A percentile compares a stretch with the other conserved stretches of the same genome.
Evolutionary conservation across 2,888 invertebrate species (phyloP).

Genomic region (Cheilosia soror): DNA sequence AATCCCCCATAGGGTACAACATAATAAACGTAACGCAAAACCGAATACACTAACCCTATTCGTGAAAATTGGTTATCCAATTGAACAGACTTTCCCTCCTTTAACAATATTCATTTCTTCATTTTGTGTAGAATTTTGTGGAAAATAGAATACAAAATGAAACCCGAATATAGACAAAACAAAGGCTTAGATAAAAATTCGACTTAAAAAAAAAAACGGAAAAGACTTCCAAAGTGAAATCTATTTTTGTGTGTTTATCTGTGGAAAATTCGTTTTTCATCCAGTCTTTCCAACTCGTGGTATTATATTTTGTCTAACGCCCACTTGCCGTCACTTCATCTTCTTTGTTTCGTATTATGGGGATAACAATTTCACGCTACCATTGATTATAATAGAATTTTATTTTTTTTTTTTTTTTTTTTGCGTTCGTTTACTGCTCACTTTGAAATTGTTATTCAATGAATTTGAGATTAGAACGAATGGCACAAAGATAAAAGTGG

Average conservation of each 20-base stretch:
- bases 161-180: slow-evolving; percentile 24
- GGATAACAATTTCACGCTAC: slow-evolving; percentile 56
- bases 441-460: slow-evolving; percentile 48
- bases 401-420: neutral
- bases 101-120: slow-evolving; percentile 51
- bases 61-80: slow-evolving; percentile 68
- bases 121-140: slow-evolving; percentile 32
- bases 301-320: neutral
- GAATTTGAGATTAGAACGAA: slow-evolving; percentile 19
- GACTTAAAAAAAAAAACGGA: neutral
- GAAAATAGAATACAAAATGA: slow-evolving; percentile 7
- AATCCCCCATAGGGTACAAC: slow-evolving; percentile 1
- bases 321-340: neutral
- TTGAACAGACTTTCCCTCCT: slow-evolving; percentile 47
- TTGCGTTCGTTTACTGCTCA: slow-evolving; percentile 44
- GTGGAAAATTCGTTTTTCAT: slow-evolving; percentile 34
- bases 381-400: slow-evolving; percentile 45
- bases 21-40: slow-evolving; percentile 10
- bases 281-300: neutral
- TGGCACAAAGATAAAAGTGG: neutral
- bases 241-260: slow-evolving; percentile 50
- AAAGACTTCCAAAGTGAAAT: slow-evolving; percentile 26
- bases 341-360: slow-evolving; percentile 17
- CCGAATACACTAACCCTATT: slow-evolving; percentile 29
- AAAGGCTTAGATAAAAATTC: slow-evolving; percentile 12